A percentile compares a stretch with the other conserved stretches of the same genome.
These are phyloP conservation scores for Peribatodes rhomboidaria DNA, from an alignment of 2,888 invertebrate species.

Conservation along the genomic window DNA sequence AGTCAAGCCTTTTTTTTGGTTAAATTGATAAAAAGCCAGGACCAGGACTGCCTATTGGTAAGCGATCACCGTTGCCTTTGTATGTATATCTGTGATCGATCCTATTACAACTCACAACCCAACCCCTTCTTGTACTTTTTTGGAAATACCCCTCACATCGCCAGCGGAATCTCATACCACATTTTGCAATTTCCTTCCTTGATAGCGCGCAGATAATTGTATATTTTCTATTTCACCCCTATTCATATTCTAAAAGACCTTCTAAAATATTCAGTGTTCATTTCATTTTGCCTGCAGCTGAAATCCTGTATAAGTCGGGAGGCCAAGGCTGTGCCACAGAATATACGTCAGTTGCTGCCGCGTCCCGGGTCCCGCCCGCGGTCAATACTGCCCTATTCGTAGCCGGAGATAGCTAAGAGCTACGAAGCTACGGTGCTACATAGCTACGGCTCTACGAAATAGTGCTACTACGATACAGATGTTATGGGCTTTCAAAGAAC, in stretches of 20 bases:
- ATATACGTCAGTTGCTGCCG: background rate
- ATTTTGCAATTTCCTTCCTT: too few species aligned
- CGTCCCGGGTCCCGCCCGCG: conserved; percentile 18
- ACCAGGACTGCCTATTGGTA: too few species aligned
- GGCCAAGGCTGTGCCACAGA: conserved; percentile 27
- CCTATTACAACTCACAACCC: too few species aligned
- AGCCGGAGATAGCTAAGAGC: background rate
- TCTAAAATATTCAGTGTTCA: conserved; percentile 26
- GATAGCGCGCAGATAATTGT: background rate
- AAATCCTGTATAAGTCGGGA: conserved; percentile 4
- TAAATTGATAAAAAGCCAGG: too few species aligned
- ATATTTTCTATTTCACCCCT: conserved; percentile 15
- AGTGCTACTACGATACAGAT: too few species aligned
- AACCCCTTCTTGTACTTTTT: too few species aligned
- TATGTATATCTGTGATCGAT: too few species aligned
- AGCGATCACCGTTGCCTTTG: too few species aligned
- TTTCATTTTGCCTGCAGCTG: conserved; percentile 14
- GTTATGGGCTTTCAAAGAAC: background rate
- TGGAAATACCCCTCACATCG: too few species aligned
- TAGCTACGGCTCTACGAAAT: background rate
- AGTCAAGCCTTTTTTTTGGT: too few species aligned
- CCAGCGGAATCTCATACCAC: too few species aligned
- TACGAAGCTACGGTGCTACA: conserved; percentile 4
- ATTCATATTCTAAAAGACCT: conserved; percentile 8
- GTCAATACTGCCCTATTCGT: conserved; percentile 28